Base-by-base conservation (phyloP, 2,113 vertebrate genomes). In the Pimephales promelas region DNA sequence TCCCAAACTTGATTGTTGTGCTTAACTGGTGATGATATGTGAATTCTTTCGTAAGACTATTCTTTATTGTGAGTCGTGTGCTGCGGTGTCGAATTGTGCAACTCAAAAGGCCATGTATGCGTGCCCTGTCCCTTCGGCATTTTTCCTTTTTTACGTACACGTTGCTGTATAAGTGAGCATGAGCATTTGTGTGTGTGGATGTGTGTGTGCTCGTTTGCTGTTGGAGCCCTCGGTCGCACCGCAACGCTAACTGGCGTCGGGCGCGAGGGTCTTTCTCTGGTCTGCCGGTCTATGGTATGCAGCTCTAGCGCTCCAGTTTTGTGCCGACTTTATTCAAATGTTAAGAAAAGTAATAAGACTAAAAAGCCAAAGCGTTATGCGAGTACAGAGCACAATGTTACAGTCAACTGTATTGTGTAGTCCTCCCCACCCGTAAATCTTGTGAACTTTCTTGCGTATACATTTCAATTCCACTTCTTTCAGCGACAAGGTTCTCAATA, bases 191-290 rank as follows among this genome's bases (percentile, higher is more conserved):
- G 85, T 72, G 85, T 59, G 80, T 28, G 47, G 24, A 52, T 80
- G 78, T 75, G 88, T 57, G 47, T 64, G 82, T 86, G 88, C 88
- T 87, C 84, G 61, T 74, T 79, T 86, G 89, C 88, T 88, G 88
- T 86, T 85, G 81, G 3, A 84, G 89, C 86, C 84, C 83, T 73
- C 45, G 62, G 62, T 34, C 6, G 62, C 62, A 66, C 62, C 62
- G 28, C 28, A 66, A 66, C 26, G 62, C 28, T 28, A 66, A 34
- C 57, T 24, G 52, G 52, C 18, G 52, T 54, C 52, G 18, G 64
- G 62, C 31, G 34, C 20, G 13, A 76, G 76, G 74, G 81, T 56
- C 66, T 83, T 40, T 64, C 40, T 79, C 49, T 79, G 47, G 64
- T 86, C 81, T 68, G 87, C 88, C 85, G 85, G 80, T 88, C 73